A percentile compares a stretch with the other conserved stretches of the same genome.
These are phyloP conservation scores for Alexandromys fortis DNA, from an alignment of 2,113 vertebrate genomes.

Conservation along the genomic window DNA sequence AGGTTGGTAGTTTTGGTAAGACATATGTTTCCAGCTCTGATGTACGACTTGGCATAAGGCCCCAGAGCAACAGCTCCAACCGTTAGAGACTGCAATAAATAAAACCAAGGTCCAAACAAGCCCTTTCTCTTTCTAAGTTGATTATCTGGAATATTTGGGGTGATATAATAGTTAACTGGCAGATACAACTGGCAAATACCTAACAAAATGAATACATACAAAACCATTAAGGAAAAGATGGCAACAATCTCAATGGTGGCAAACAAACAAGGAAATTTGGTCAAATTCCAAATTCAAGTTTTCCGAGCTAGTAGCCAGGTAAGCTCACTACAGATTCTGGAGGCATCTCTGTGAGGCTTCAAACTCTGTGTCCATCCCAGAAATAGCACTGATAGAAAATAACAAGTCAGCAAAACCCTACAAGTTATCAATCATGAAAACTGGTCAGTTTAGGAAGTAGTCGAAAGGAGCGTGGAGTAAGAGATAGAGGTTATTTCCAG, in stretches of 20 bases:
- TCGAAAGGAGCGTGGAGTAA: neutral
- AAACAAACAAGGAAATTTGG: neutral
- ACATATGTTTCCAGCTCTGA: neutral
- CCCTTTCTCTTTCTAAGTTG: neutral
- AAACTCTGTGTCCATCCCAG: neutral
- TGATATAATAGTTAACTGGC: neutral
- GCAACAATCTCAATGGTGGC: slow-evolving; percentile 23
- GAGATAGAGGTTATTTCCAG: neutral
- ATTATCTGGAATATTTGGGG: neutral
- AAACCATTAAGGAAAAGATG: neutral
- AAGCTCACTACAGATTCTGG: neutral
- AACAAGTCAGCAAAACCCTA: slow-evolving; percentile 1
- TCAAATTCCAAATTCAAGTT: slow-evolving; percentile 15
- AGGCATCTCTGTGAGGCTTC: neutral
- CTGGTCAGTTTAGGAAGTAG: neutral
- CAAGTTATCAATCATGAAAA: slow-evolving; percentile 35
- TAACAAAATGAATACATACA: slow-evolving; percentile 36
- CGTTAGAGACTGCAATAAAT: neutral
- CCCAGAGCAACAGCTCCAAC: neutral
- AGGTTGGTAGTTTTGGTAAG: neutral
- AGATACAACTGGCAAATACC: slow-evolving; percentile 3
- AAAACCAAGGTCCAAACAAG: neutral
- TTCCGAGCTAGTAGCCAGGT: neutral
- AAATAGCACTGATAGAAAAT: neutral
- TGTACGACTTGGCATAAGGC: neutral